phyloP scores from a whole-genome alignment of 2,113 vertebrate species.

The Typhlomys cinereus region DNA sequence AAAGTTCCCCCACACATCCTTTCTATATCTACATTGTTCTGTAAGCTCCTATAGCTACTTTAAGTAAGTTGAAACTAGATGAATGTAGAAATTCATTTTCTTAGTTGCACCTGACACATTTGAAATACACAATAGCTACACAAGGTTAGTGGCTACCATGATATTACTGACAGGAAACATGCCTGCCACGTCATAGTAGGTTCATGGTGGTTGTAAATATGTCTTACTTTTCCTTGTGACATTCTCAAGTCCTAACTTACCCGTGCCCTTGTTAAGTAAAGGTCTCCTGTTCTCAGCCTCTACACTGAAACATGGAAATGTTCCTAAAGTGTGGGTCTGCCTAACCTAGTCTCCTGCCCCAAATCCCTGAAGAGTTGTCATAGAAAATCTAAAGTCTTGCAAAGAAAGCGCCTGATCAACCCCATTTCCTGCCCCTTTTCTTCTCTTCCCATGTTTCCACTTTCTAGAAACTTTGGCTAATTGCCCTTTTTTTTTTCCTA shows the following conservation, averaged over 20 bases:
- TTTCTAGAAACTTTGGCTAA: neutral
- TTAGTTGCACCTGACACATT: neutral
- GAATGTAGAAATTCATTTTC: neutral
- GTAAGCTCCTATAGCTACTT: neutral
- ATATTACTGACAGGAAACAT: neutral
- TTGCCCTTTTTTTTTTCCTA: neutral
- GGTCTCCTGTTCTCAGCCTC: neutral
- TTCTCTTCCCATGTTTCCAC: neutral
- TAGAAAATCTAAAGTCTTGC: no score
- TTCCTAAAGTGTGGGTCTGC: conserved; percentile 1
- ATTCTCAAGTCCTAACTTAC: neutral
- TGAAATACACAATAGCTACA: neutral
- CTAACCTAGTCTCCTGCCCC: no score
- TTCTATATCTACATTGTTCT: neutral
- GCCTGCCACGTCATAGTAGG: neutral
- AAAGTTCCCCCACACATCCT: neutral
- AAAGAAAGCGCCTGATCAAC: neutral
- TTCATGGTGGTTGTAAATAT: neutral
- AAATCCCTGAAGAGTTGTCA: no score
- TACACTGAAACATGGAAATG: neutral
- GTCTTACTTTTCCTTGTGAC: neutral
- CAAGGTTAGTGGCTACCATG: neutral
- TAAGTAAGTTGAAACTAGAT: conserved; percentile 12
- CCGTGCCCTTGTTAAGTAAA: neutral
- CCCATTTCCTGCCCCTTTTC: neutral